phyloP scores from a whole-genome alignment of 2,113 vertebrate species.

The Petaurus breviceps region DNA sequence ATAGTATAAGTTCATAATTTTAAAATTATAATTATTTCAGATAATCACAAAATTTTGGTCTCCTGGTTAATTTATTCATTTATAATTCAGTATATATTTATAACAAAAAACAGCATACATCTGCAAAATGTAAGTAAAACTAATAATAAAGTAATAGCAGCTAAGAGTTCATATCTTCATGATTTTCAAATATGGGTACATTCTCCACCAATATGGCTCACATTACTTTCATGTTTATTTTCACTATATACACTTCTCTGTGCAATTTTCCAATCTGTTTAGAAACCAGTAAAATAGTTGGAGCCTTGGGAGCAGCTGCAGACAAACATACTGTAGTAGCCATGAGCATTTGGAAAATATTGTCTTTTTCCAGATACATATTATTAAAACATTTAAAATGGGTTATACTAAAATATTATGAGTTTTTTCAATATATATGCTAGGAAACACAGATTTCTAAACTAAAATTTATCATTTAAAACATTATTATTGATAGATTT shows the following conservation, averaged over 20 bases:
- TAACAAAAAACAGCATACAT: too few species aligned
- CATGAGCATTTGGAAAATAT: not conserved
- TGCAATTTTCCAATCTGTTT: constrained; percentile 86
- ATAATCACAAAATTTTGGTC: constrained; percentile 40
- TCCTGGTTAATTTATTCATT: constrained; percentile 1
- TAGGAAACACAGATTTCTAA: not conserved
- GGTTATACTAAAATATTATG: constrained; percentile 19
- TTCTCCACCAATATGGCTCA: constrained; percentile 27
- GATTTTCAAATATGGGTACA: not conserved
- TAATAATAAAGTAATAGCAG: not conserved
- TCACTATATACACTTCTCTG: constrained; percentile 88
- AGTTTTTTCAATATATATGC: constrained; percentile 22
- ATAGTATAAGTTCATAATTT: not conserved
- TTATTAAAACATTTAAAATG: not conserved
- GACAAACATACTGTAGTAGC: not conserved
- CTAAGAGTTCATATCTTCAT: not conserved
- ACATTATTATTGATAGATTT: not conserved
- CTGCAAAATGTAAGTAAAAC: constrained; percentile 18
- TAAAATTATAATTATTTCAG: constrained; percentile 32
- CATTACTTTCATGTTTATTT: constrained; percentile 87
- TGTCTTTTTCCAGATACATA: not conserved
- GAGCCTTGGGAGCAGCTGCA: too few species aligned
- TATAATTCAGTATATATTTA: constrained; percentile 1
- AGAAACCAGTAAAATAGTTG: too few species aligned
- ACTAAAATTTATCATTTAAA: not conserved